phyloP scores from a whole-genome alignment of 2,113 vertebrate species.

The Oxygymnocypris stewartii region DNA sequence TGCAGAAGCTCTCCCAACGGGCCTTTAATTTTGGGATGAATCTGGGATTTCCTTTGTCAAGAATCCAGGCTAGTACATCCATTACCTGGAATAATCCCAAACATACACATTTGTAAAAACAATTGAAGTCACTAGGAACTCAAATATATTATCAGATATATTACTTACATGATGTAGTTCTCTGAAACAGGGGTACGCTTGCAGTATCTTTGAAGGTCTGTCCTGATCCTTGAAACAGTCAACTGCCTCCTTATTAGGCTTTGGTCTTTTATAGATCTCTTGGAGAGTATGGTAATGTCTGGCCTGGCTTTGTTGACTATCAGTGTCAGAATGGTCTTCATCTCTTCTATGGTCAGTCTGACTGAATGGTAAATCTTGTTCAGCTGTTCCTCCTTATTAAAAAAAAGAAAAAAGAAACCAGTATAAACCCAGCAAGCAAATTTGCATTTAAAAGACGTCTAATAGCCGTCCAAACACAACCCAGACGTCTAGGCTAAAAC shows the following conservation, averaged over 20 bases:
- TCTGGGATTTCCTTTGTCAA: conserved; percentile 46
- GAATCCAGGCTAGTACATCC: conserved; percentile 50
- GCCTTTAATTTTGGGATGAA: conserved; percentile 46
- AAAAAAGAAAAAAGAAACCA: neutral
- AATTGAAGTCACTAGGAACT: neutral
- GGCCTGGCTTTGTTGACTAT: conserved; percentile 41
- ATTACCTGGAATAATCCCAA: conserved; percentile 39
- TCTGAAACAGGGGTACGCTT: conserved; percentile 56
- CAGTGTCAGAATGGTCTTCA: conserved; percentile 11
- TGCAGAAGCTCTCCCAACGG: conserved; percentile 47
- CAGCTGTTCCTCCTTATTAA: neutral
- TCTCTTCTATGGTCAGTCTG: neutral
- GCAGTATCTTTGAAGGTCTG: conserved; percentile 52
- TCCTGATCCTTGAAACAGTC: conserved; percentile 53
- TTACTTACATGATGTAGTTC: conserved; percentile 55
- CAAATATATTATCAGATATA: conserved; percentile 10
- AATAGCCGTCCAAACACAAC: too few relatives aligned
- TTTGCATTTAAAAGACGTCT: too few relatives aligned
- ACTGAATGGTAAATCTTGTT: neutral
- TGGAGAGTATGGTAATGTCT: conserved; percentile 43
- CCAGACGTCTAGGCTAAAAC: too few relatives aligned
- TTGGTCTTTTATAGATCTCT: conserved; percentile 50
- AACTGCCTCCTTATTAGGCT: conserved; percentile 55
- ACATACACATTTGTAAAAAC: conserved; percentile 21
- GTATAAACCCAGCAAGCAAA: too few relatives aligned